A percentile compares a stretch with the other conserved stretches of the same genome.
Evolutionary conservation across 2,113 vertebrate genomes (phyloP).

Genomic region (Leptobrachium ailaonicum): DNA sequence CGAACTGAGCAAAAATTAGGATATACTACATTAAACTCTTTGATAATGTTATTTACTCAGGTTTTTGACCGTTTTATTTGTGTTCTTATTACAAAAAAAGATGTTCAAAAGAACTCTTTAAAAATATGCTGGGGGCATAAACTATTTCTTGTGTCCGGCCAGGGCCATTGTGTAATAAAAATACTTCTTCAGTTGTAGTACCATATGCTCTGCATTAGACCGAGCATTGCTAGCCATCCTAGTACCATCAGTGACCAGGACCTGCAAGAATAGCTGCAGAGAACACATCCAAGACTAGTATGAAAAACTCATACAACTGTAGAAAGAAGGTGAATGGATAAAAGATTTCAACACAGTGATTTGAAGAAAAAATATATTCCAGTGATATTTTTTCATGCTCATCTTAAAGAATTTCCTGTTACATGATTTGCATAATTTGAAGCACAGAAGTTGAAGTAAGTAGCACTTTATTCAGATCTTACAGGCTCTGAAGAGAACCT

Average conservation of each 20-base stretch:
- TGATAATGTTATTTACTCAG: too few species aligned
- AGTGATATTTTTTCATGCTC: neutral
- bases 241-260: neutral
- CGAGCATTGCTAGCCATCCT: neutral
- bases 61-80: too few species aligned
- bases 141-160: too few species aligned
- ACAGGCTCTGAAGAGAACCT: neutral
- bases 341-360: slow-evolving; percentile 10
- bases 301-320: slow-evolving; percentile 1
- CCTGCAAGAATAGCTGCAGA: neutral
- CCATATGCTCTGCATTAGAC: neutral
- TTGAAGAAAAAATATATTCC: neutral
- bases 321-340: neutral
- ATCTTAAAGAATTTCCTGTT: neutral
- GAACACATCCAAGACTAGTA: slow-evolving; percentile 13
- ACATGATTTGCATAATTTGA: neutral
- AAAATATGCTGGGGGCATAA: too few species aligned
- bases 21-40: too few species aligned
- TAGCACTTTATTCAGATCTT: neutral
- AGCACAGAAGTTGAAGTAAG: slow-evolving; percentile 7
- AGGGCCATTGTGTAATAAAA: neutral
- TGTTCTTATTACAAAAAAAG: too few species aligned
- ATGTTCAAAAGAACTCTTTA: too few species aligned
- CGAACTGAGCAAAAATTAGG: too few species aligned
- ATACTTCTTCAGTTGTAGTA: neutral